Evolutionary conservation across 2,797 vertebrate genomes (phyloP).

Genomic region (Chrosomus eos): DNA sequence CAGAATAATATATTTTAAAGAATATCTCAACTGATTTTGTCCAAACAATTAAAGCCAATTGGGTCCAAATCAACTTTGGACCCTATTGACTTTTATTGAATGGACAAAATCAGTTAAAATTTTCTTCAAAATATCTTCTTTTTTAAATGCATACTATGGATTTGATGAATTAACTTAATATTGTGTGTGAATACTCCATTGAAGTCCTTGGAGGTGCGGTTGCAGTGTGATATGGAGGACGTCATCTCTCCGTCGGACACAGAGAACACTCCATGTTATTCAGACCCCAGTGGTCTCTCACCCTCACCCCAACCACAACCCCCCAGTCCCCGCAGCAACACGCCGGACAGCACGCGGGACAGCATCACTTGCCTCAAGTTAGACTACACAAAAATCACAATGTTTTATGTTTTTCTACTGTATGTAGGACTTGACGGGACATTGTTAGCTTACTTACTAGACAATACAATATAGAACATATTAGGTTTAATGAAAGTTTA

Average conservation of each 20-base stretch:
- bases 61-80: background rate
- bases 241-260: slow-evolving; percentile 88
- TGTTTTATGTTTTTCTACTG: background rate
- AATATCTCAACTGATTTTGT: background rate
- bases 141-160: background rate
- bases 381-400: slow-evolving; percentile 52
- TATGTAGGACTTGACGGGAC: background rate
- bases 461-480: background rate
- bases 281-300: slow-evolving; percentile 86
- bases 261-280: slow-evolving; percentile 87
- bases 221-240: slow-evolving; percentile 91
- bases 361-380: slow-evolving; percentile 91
- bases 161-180: slow-evolving; percentile 3
- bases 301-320: slow-evolving; percentile 85
- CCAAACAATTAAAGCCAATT: background rate
- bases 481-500: background rate
- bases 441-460: background rate
- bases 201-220: slow-evolving; percentile 89
- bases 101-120: background rate
- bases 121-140: background rate
- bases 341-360: slow-evolving; percentile 86
- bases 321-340: slow-evolving; percentile 83
- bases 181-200: slow-evolving; percentile 18
- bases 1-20: background rate
- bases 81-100: background rate